Conservation (phyloP, 2,888 invertebrate species). For the Dicyrtoma fusca region DNA sequence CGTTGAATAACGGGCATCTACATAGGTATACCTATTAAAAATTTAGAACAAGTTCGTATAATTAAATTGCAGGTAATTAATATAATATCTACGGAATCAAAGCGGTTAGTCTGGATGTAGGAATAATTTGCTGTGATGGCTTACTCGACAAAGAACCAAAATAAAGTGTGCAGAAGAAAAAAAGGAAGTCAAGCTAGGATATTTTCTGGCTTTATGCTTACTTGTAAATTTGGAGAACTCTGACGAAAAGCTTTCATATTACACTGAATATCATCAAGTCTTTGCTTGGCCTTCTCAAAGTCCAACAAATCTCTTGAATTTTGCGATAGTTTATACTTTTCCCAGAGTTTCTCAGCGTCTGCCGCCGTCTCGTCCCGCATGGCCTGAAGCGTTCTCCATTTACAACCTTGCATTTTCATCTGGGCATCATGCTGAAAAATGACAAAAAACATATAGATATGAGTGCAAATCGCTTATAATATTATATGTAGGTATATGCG, state of each 20-base stretch:
- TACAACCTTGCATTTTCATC: conserved; percentile 53
- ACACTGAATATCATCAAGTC: conserved; percentile 52
- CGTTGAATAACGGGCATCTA: too few species aligned
- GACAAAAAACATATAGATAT: conserved; percentile 2
- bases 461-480: too few species aligned
- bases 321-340: conserved; percentile 51
- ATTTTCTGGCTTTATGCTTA: conserved; percentile 31
- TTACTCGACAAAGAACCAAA: too few species aligned
- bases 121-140: too few species aligned
- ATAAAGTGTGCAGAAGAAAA: too few species aligned
- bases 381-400: conserved; percentile 52
- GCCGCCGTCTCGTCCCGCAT: conserved; percentile 54
- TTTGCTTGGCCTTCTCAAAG: conserved; percentile 54
- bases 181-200: neutral
- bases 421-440: conserved; percentile 52
- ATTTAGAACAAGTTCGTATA: too few species aligned
- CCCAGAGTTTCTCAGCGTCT: conserved; percentile 51
- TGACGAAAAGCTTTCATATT: conserved; percentile 55
- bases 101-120: too few species aligned
- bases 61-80: too few species aligned
- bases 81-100: too few species aligned
- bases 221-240: conserved; percentile 53
- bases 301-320: conserved; percentile 51
- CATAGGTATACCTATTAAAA: too few species aligned
- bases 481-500: too few species aligned